phyloP scores from a whole-genome alignment of 2,888 invertebrate species.

The Drosophila meridiana region DNA sequence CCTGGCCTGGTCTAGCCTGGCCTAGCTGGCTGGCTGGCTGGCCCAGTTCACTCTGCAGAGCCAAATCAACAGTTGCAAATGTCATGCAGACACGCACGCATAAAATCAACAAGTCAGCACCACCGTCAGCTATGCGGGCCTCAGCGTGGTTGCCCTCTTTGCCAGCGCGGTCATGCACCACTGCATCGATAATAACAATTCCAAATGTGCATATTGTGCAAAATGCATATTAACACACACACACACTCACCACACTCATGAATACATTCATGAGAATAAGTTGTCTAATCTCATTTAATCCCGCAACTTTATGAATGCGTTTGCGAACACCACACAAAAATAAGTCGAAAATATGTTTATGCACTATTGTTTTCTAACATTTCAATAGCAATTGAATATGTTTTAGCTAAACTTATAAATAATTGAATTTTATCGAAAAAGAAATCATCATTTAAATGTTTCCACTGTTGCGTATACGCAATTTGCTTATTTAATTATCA shows the following conservation, averaged over 20 bases:
- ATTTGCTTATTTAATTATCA: constrained; percentile 24
- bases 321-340: background rate
- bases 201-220: constrained; percentile 45
- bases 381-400: background rate
- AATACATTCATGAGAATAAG: background rate
- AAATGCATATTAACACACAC: constrained; percentile 26
- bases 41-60: background rate
- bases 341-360: constrained; percentile 4
- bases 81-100: constrained; percentile 33
- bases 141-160: constrained; percentile 29
- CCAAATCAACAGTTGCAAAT: constrained; percentile 63
- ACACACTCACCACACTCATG: background rate
- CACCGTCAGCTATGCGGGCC: constrained; percentile 43
- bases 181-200: constrained; percentile 62
- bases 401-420: background rate
- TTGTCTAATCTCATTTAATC: constrained; percentile 23
- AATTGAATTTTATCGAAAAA: background rate
- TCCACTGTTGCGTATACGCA: background rate
- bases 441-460: background rate
- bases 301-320: constrained; percentile 28
- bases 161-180: constrained; percentile 38
- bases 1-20: background rate
- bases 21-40: background rate
- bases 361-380: constrained; percentile 7
- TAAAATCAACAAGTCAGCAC: constrained; percentile 62